Conservation (phyloP, 2,888 invertebrate species). For the Cybosia mesomella region DNA sequence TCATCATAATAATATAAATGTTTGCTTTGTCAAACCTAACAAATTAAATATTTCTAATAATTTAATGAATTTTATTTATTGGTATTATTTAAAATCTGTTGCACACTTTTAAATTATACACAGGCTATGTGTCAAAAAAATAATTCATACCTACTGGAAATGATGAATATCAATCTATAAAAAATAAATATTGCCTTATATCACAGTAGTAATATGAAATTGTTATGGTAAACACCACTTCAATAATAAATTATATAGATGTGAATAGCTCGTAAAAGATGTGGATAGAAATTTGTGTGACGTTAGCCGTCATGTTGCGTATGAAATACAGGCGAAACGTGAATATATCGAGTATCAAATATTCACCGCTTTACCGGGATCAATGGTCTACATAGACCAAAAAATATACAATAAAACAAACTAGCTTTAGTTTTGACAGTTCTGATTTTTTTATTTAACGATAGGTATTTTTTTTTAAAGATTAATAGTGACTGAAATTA, state of each 20-base stretch:
- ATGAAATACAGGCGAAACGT: constrained; percentile 18
- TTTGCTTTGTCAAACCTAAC: neutral
- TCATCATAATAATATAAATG: neutral
- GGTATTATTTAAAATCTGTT: neutral
- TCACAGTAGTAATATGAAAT: neutral
- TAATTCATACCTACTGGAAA: too few species aligned
- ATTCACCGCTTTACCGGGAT: neutral
- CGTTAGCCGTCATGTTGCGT: constrained; percentile 20
- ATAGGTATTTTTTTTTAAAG: too few species aligned
- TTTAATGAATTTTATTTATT: neutral
- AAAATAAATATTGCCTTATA: neutral
- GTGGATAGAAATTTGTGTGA: constrained; percentile 17
- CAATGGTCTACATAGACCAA: neutral
- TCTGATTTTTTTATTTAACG: neutral
- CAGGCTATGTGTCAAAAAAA: neutral
- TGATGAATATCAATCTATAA: neutral
- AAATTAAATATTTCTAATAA: neutral
- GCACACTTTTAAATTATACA: neutral
- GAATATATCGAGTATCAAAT: constrained; percentile 14
- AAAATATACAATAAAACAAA: neutral
- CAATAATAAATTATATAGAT: constrained; percentile 9
- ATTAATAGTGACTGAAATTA: too few species aligned
- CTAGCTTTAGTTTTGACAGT: neutral
- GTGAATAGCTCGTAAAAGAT: constrained; percentile 11
- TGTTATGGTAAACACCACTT: neutral